Percentiles rank a stretch among this genome's conserved stretches.
Conservation (phyloP, 2,888 invertebrate species). For the Drosophila hamatofila region DNA sequence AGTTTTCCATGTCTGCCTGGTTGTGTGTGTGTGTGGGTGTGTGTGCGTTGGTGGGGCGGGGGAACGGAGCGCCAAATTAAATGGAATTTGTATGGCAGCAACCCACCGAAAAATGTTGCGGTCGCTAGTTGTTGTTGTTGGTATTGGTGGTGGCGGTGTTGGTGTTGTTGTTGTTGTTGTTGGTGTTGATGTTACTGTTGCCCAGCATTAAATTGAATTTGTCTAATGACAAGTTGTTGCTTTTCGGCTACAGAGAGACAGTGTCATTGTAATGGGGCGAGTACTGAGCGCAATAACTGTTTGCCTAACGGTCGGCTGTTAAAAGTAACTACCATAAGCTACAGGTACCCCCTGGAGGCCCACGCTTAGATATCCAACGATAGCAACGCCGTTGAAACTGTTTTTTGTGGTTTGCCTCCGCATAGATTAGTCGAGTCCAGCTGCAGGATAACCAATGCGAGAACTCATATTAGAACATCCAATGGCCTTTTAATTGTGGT, state of each 20-base stretch:
- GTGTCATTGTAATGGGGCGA: constrained; percentile 75
- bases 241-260: constrained; percentile 27
- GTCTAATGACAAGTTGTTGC: constrained; percentile 81
- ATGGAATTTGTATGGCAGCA: constrained; percentile 80
- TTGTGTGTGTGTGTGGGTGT: background rate
- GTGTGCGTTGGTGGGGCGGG: background rate
- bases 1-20: constrained; percentile 43
- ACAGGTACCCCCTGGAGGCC: constrained; percentile 62
- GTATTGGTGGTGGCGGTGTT: background rate
- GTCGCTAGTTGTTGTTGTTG: constrained; percentile 44
- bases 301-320: constrained; percentile 75
- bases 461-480: constrained; percentile 51
- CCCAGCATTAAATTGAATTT: constrained; percentile 76
- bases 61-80: constrained; percentile 63
- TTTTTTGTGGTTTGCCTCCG: constrained; percentile 37
- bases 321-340: constrained; percentile 75
- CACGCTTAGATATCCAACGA: constrained; percentile 28
- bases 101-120: constrained; percentile 78
- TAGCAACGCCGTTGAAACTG: constrained; percentile 23
- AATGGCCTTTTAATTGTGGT: constrained; percentile 72
- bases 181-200: constrained; percentile 40
- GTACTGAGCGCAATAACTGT: constrained; percentile 75
- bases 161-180: constrained; percentile 10
- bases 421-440: constrained; percentile 8
- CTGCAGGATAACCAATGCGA: constrained; percentile 27